A percentile compares a stretch with the other conserved stretches of the same genome.
These are phyloP conservation scores for Lasioglossum calceatum DNA, from an alignment of 2,888 invertebrate species.

Conservation along the genomic window DNA sequence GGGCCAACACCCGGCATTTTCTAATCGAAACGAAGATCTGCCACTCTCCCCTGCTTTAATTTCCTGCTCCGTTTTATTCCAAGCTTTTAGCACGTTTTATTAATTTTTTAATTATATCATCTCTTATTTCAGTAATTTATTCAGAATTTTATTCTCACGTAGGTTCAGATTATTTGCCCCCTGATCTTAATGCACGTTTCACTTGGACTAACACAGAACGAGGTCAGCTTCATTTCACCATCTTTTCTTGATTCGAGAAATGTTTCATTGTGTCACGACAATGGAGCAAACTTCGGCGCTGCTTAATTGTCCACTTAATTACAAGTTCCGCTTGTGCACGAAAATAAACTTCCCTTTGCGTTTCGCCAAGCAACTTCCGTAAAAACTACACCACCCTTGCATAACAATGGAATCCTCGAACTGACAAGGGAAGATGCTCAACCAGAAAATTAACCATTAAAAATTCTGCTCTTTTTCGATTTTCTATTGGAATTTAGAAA, in stretches of 20 bases:
- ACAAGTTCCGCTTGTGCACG: background rate
- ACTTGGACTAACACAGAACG: background rate
- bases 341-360: background rate
- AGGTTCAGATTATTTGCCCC: background rate
- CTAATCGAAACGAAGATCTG: background rate
- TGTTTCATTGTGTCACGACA: background rate
- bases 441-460: background rate
- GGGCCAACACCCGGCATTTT: background rate
- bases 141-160: background rate
- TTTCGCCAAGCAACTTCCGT: background rate
- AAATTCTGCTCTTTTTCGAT: background rate
- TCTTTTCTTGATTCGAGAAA: background rate
- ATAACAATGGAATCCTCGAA: background rate
- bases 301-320: slow-evolving; percentile 4
- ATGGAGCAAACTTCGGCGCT: background rate
- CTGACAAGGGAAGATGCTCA: background rate
- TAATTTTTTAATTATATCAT: slow-evolving; percentile 10
- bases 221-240: background rate
- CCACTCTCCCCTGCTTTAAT: background rate
- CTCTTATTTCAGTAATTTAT: no score
- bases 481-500: background rate
- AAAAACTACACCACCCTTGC: background rate
- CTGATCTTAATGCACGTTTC: background rate
- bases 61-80: background rate
- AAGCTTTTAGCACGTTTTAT: background rate